These are phyloP conservation scores for Dromaius novaehollandiae DNA, from an alignment of 2,113 vertebrate genomes.

Conservation along the genomic window DNA sequence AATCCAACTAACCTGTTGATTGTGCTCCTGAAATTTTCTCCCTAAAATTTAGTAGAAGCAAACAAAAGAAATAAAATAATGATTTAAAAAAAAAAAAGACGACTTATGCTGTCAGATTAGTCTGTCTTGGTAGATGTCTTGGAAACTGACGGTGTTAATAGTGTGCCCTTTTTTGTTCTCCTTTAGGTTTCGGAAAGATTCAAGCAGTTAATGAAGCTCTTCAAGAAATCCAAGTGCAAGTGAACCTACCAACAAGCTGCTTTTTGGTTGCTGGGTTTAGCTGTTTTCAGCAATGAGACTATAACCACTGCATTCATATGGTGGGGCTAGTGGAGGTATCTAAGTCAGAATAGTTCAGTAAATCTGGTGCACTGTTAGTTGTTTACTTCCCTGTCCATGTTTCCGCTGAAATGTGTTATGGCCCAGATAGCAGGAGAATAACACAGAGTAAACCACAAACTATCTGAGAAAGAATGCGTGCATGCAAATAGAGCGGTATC, in stretches of 20 bases:
- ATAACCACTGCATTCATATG: background rate
- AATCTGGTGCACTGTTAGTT: background rate
- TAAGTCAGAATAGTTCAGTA: background rate
- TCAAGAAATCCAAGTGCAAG: slow-evolving; percentile 92
- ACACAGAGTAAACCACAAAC: background rate
- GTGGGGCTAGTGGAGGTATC: background rate
- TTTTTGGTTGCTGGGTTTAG: background rate
- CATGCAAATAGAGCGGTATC: background rate
- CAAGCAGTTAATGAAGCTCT: slow-evolving; percentile 93
- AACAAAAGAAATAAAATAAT: background rate
- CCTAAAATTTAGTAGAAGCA: background rate
- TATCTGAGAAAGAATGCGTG: background rate
- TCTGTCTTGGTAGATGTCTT: background rate
- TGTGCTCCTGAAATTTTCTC: background rate
- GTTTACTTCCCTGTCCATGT: background rate
- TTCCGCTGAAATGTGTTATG: background rate
- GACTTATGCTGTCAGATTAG: background rate
- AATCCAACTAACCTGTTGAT: background rate
- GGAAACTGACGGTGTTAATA: background rate
- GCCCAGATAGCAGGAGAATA: background rate
- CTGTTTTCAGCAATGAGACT: background rate
- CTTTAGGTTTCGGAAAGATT: slow-evolving; percentile 91
- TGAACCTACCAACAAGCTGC: slow-evolving; percentile 43
- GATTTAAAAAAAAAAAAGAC: background rate
- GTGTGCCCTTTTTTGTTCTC: background rate